phyloP scores from a whole-genome alignment of 2,113 vertebrate species.

The Podarcis raffonei region DNA sequence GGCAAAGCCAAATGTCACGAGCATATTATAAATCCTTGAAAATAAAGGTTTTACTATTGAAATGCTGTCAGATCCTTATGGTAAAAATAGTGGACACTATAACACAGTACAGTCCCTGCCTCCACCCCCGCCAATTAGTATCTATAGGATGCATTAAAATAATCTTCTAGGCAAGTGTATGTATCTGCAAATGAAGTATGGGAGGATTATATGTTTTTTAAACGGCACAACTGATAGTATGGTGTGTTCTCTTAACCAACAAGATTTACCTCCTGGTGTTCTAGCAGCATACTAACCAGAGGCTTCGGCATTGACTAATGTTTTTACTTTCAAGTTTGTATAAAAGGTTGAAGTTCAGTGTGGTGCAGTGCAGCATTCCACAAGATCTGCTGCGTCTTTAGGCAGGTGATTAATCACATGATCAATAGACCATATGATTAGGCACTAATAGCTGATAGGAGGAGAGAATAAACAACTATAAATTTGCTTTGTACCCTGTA shows the following conservation, averaged over 20 bases:
- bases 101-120: constrained; percentile 61
- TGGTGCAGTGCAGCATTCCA: constrained; percentile 77
- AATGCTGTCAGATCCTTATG: constrained; percentile 73
- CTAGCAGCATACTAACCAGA: constrained; percentile 56
- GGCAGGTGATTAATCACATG: constrained; percentile 89
- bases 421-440: constrained; percentile 91
- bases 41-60: constrained; percentile 75
- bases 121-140: constrained; percentile 40
- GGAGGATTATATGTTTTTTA: constrained; percentile 61
- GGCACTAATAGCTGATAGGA: constrained; percentile 87
- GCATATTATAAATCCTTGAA: constrained; percentile 73
- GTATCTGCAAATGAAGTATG: constrained; percentile 62
- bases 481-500: constrained; percentile 82
- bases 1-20: constrained; percentile 70
- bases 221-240: constrained; percentile 67
- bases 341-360: constrained; percentile 82
- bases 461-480: constrained; percentile 84
- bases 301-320: constrained; percentile 76
- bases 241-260: constrained; percentile 59
- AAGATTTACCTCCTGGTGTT: constrained; percentile 76
- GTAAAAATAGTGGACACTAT: constrained; percentile 70
- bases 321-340: constrained; percentile 76
- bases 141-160: constrained; percentile 72
- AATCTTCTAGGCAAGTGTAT: constrained; percentile 69
- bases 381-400: constrained; percentile 80